These are phyloP conservation scores for Charanyca ferruginea DNA, from an alignment of 2,888 invertebrate species.

Conservation along the genomic window DNA sequence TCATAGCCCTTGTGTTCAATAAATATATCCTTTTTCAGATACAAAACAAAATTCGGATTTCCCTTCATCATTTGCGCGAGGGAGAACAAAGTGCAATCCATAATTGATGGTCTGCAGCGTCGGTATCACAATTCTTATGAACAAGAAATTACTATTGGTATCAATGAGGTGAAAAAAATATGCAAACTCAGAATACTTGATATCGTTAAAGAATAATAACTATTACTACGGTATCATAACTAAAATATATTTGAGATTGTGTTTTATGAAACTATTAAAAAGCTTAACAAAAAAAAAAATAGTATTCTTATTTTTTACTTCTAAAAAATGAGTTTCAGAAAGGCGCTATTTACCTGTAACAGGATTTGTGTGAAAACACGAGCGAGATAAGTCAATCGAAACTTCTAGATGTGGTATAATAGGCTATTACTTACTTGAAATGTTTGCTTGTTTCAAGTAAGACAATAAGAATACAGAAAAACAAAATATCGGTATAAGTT, in stretches of 20 bases:
- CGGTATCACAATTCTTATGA: slow-evolving; percentile 89
- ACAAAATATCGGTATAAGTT: slow-evolving; percentile 12
- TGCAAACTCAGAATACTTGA: slow-evolving; percentile 91
- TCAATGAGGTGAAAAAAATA: slow-evolving; percentile 93
- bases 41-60: slow-evolving; percentile 92
- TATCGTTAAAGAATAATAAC: slow-evolving; percentile 73
- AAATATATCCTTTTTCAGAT: slow-evolving; percentile 81
- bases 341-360: too few relatives aligned
- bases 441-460: too few relatives aligned
- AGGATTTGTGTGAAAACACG: too few relatives aligned
- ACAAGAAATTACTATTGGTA: slow-evolving; percentile 90
- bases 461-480: background rate
- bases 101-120: slow-evolving; percentile 89
- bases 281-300: too few relatives aligned
- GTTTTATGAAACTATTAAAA: background rate
- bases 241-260: background rate
- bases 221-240: background rate
- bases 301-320: background rate
- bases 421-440: too few relatives aligned
- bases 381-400: too few relatives aligned
- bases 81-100: slow-evolving; percentile 91
- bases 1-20: too few relatives aligned
- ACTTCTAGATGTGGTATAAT: too few relatives aligned
- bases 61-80: slow-evolving; percentile 93
- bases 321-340: background rate